Percentiles rank a stretch among this genome's conserved stretches.
Evolutionary conservation across 2,113 vertebrate species (phyloP).

Genomic region (Brachyistius frenatus): DNA sequence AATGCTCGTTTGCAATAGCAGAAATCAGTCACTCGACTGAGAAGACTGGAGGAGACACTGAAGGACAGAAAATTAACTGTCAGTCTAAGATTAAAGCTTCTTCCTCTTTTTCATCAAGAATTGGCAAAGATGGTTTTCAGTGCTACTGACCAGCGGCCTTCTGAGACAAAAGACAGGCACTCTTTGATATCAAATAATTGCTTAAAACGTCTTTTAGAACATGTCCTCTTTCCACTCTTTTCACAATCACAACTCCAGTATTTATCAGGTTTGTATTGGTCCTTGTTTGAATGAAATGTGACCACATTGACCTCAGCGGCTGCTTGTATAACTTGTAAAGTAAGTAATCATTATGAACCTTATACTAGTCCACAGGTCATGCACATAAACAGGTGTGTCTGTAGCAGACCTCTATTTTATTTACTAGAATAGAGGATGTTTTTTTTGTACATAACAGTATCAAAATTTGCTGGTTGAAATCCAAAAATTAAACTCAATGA

Average conservation of each 20-base stretch:
- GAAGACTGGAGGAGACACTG: neutral
- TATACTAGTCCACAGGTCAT: constrained; percentile 6
- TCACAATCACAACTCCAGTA: neutral
- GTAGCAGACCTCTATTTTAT: neutral
- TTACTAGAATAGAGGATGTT: neutral
- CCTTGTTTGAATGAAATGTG: neutral
- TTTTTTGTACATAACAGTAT: neutral
- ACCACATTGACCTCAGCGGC: neutral
- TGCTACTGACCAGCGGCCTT: too few relatives aligned
- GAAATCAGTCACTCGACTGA: constrained; percentile 14
- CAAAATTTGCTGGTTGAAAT: neutral
- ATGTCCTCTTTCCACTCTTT: neutral
- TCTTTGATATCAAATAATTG: too few relatives aligned
- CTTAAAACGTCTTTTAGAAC: neutral
- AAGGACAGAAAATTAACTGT: constrained; percentile 22
- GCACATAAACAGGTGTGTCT: neutral
- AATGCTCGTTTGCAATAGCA: constrained; percentile 3
- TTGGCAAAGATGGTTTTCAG: too few relatives aligned
- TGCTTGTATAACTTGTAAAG: neutral
- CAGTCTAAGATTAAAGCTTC: constrained; percentile 2
- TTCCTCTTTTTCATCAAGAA: too few relatives aligned
- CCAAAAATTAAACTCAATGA: neutral
- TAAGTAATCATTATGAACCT: neutral
- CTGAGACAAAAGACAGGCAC: too few relatives aligned
- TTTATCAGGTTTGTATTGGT: neutral